Base-by-base conservation (phyloP, 2,797 vertebrate genomes). In the Enteromius afrohamiltoni region DNA sequence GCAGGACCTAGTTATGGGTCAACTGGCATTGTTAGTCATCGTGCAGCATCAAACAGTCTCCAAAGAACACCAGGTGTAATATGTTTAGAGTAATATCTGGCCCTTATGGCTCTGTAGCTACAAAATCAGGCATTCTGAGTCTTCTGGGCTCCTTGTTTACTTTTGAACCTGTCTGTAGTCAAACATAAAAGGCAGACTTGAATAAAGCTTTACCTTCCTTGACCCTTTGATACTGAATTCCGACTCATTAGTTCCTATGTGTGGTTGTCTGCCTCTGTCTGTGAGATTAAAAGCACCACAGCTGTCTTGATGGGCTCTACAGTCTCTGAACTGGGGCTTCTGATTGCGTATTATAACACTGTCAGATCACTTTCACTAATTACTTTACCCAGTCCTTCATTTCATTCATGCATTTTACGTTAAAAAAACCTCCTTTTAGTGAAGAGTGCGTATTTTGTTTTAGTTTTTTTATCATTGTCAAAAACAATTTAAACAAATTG, bases 151-250 rank as follows among this genome's bases (percentile, higher is more conserved):
- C 6, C 21, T 37, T 74, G 58, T 73, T 71, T 74, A 82, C 40
- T 60, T 62, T n/a, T 26, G 45, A 76, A 40, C 65, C 47, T n/a
- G 37, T 55, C 73, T 83, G 73, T 68, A 76, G 80, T 76, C 71
- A 82, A 53, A 75, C 80, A 76, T 76, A 29, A 82, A 76, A 82
- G 71, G 29, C 34, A 65, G 37, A 29, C 80, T 64, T 53, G 45
- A 82, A 65, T 67, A 76, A 82, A 77, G 47, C 62, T 77, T 68
- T 45, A 68, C 62, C 47, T 67, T 77, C 23, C 19, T 13, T 67
- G 73, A 83, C 71, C 71, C 73, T 83, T 58, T 76, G 62, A 83
- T 65, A 67, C 31, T 40, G 71, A 77, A 83, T 76, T 67, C 23
- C 3, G 8, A 83, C 62, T 83, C 31, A 68, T 77, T 83, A 76